Percentiles rank a stretch among this genome's conserved stretches.
These are phyloP conservation scores for Latrodectus geometricus DNA, from an alignment of 1,140 invertebrate genomes.

Conservation along the genomic window DNA sequence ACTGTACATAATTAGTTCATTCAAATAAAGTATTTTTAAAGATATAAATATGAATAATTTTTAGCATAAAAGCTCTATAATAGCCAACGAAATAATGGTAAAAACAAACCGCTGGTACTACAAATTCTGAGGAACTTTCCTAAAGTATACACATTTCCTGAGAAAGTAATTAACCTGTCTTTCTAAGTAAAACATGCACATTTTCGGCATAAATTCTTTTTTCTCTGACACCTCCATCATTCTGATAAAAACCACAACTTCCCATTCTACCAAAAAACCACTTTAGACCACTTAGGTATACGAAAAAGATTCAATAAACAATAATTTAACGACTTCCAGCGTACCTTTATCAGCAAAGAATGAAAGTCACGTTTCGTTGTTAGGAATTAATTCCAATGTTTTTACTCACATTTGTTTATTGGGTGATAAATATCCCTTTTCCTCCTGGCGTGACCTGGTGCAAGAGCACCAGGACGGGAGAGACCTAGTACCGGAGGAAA, in stretches of 20 bases:
- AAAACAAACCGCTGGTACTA: too few species aligned
- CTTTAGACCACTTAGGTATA: conserved; percentile 11
- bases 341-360: conserved; percentile 28
- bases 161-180: conserved; percentile 37
- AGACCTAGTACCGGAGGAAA: not conserved
- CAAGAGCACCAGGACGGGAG: not conserved
- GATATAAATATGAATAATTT: too few species aligned
- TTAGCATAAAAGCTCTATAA: too few species aligned
- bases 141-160: not conserved
- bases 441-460: conserved; percentile 23
- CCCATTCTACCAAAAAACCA: not conserved
- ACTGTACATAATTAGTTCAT: too few species aligned
- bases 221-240: conserved; percentile 9
- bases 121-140: too few species aligned
- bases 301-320: conserved; percentile 40
- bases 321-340: conserved; percentile 38
- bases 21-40: too few species aligned
- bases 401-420: conserved; percentile 55
- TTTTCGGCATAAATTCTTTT: conserved; percentile 8
- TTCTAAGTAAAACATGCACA: not conserved
- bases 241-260: conserved; percentile 7
- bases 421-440: conserved; percentile 51
- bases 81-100: too few species aligned
- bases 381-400: conserved; percentile 49
- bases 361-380: conserved; percentile 28